A percentile compares a stretch with the other conserved stretches of the same genome.
phyloP scores from a whole-genome alignment of 2,113 vertebrate species.

The Aphelocoma coerulescens region DNA sequence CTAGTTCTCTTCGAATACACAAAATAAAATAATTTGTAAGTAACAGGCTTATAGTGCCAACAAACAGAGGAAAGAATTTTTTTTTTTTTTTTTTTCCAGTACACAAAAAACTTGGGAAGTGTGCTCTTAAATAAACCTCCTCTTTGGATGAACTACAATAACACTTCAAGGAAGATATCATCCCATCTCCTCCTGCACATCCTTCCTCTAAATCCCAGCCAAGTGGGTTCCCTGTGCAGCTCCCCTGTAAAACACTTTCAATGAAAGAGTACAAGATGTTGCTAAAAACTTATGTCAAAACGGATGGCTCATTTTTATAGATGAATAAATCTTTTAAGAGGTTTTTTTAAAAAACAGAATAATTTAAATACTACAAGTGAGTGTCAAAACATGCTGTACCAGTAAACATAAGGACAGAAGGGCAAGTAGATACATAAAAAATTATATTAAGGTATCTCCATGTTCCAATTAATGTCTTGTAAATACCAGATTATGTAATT shows the following conservation, averaged over 20 bases:
- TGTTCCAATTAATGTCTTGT: background rate
- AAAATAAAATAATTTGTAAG: background rate
- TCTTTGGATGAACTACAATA: background rate
- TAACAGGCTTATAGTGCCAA: fast-evolving
- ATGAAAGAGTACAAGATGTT: background rate
- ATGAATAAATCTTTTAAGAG: background rate
- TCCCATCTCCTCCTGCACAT: background rate
- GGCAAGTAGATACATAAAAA: background rate
- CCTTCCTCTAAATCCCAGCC: background rate
- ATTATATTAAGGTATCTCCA: background rate
- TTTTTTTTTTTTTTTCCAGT: background rate
- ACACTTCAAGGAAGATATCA: background rate
- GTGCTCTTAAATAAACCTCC: background rate
- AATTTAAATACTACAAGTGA: background rate
- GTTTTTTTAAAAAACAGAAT: background rate
- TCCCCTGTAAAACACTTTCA: background rate
- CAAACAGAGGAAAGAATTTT: fast-evolving
- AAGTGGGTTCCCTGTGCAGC: background rate
- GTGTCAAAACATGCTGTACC: background rate
- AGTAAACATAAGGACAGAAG: background rate
- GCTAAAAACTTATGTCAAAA: background rate
- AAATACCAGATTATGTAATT: slow-evolving; percentile 5
- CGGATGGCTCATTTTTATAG: background rate
- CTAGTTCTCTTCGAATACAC: background rate
- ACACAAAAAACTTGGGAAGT: background rate